phyloP scores from a whole-genome alignment of 2,113 vertebrate species.

The Pteronura brasiliensis region DNA sequence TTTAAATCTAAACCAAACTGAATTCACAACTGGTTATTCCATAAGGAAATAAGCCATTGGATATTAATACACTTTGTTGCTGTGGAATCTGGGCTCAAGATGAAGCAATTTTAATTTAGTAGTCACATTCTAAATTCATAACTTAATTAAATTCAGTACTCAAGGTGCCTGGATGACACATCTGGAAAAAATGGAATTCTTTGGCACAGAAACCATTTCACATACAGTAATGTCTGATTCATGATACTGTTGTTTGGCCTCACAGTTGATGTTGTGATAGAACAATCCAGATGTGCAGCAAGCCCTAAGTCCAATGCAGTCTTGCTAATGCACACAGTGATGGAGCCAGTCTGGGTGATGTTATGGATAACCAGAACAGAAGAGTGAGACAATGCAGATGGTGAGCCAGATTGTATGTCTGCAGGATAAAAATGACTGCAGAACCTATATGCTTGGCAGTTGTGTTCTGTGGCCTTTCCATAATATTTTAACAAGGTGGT shows the following conservation, averaged over 20 bases:
- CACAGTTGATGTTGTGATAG: conserved; percentile 16
- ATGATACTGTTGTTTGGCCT: not conserved
- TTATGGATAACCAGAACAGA: conserved; percentile 4
- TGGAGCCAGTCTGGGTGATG: not conserved
- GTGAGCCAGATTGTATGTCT: not conserved
- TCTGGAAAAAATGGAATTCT: conserved; percentile 43
- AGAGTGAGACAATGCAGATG: conserved; percentile 2
- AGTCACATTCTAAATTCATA: conserved; percentile 14
- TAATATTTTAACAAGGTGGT: conserved; percentile 39
- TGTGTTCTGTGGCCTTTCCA: not conserved
- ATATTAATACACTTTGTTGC: not conserved
- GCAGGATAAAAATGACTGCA: not conserved
- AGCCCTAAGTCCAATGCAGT: not conserved
- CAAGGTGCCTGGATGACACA: conserved; percentile 2
- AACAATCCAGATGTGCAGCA: conserved; percentile 53
- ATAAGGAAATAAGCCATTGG: not conserved
- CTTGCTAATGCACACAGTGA: not conserved
- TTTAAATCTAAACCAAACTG: conserved; percentile 22
- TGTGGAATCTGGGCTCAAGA: not conserved
- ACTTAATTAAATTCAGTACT: conserved; percentile 44
- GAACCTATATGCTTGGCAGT: not conserved
- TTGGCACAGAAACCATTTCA: not conserved
- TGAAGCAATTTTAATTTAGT: not conserved
- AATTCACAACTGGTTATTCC: not conserved
- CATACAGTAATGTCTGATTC: conserved; percentile 37